Base-by-base conservation (phyloP, 2,888 invertebrate genomes). In the Tenthredo mesomela region DNA sequence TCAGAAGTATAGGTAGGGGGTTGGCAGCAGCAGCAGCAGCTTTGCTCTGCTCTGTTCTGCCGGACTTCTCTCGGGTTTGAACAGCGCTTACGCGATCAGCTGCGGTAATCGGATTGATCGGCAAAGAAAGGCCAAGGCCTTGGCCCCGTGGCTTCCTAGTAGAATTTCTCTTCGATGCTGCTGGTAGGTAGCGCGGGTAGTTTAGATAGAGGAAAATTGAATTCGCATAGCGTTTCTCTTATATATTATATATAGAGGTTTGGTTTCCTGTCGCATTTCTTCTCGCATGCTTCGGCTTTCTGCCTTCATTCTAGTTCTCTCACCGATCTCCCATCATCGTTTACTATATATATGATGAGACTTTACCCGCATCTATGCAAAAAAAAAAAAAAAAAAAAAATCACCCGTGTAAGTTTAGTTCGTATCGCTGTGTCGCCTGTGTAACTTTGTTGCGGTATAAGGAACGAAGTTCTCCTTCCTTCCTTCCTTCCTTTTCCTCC, bases 151-250 rank as follows among this genome's bases (percentile, higher is more conserved):
- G 61, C 12, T 29, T 5, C 4, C 21, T 3, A 7, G 15, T 37
- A 70, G 37, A 70, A n/a, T 33, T 61, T 61, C 33, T 70, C 33
- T 70, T 18, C 37, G 70, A 70, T 33, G 33, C n/a, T 47, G 70
- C n/a, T 47, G 70, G 54, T 54, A n/a, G n/a, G n/a, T n/a, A n/a
- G n/a, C n/a, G 54, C n/a, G 40, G 21, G 43, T 40, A 43, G 71
- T 73, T 73, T 73, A 73, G 71, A 73, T 73, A 73, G 71, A 73
- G 71, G 70, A 73, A 73, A 73, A 73, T 73, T 73, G 71, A 73
- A 73, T 73, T 73, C 71, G n/a, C 18, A 29, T 29, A 7, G n/a
- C 43, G 40, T 73, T 43, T 43, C 71, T 21, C 12, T 73, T 21
- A n/a, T 73, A n/a, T n/a, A n/a, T n/a, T n/a, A n/a, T n/a, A n/a